phyloP scores from a whole-genome alignment of 2,113 vertebrate species.

The Dicentrarchus labrax region DNA sequence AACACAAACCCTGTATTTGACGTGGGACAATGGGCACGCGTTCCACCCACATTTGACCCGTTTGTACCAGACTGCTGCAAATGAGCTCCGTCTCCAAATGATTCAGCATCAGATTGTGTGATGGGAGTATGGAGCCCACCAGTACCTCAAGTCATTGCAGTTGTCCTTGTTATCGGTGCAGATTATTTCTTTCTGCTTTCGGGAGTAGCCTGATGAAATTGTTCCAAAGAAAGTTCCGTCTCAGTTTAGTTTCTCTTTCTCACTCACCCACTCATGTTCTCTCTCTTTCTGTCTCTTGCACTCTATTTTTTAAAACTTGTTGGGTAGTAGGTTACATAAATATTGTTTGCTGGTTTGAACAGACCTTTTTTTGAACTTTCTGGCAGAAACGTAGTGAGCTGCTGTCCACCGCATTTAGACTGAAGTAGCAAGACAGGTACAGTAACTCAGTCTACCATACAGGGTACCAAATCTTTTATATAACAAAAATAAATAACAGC shows the following conservation, averaged over 20 bases:
- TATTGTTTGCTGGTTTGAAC: not conserved
- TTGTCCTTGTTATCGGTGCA: not conserved
- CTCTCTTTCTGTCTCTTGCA: not conserved
- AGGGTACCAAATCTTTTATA: not conserved
- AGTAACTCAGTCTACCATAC: not conserved
- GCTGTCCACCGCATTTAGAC: not conserved
- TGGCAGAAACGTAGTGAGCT: not conserved
- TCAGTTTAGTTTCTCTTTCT: slow-evolving; percentile 5
- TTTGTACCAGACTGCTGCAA: not conserved
- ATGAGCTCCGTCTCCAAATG: not conserved
- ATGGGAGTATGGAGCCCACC: not conserved
- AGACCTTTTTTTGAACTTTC: not conserved
- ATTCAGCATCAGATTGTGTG: not conserved
- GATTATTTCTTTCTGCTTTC: not conserved
- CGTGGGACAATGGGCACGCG: not conserved
- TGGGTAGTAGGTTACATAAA: slow-evolving; percentile 1
- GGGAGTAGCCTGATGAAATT: not conserved
- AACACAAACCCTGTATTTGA: not conserved
- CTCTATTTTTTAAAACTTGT: not conserved
- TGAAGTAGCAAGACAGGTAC: not conserved
- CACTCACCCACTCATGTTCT: slow-evolving; percentile 40
- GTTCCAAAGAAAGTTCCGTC: not conserved
- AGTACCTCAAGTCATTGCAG: not conserved
- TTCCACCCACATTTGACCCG: not conserved
- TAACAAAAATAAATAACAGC: not conserved